Conservation (phyloP, 2,888 invertebrate species). For the Hoplodrina blanda region DNA sequence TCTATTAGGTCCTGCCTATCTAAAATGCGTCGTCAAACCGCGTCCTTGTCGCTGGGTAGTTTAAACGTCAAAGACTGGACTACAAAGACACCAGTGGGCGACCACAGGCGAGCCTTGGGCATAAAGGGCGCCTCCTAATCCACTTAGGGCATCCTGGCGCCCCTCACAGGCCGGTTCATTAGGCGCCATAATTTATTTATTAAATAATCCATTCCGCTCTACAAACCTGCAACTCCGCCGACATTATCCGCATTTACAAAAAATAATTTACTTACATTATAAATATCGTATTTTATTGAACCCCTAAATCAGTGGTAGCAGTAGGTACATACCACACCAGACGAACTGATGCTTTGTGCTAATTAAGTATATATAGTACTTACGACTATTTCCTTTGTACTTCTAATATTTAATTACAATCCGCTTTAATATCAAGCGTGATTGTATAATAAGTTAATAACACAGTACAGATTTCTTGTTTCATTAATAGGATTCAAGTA, state of each 20-base stretch:
- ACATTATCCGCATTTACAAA: slow-evolving; percentile 14
- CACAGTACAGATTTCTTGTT: background rate
- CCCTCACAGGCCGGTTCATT: slow-evolving; percentile 52
- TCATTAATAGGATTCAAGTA: background rate
- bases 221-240: slow-evolving; percentile 16
- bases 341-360: slow-evolving; percentile 1
- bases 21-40: slow-evolving; percentile 5
- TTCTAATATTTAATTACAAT: slow-evolving; percentile 7
- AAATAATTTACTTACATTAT: slow-evolving; percentile 14
- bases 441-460: background rate
- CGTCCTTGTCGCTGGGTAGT: slow-evolving; percentile 13
- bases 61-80: slow-evolving; percentile 21
- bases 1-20: slow-evolving; percentile 18
- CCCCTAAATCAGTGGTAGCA: background rate
- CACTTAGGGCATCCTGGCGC: slow-evolving; percentile 52
- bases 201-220: slow-evolving; percentile 48
- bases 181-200: slow-evolving; percentile 64
- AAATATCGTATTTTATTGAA: background rate
- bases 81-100: slow-evolving; percentile 49
- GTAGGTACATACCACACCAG: background rate
- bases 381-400: slow-evolving; percentile 22
- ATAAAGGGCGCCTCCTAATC: slow-evolving; percentile 62
- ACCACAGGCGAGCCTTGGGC: slow-evolving; percentile 34
- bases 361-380: slow-evolving; percentile 5
- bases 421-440: slow-evolving; percentile 10